Evolutionary conservation across 2,113 vertebrate species (phyloP).

Genomic region (Zosterops lateralis): DNA sequence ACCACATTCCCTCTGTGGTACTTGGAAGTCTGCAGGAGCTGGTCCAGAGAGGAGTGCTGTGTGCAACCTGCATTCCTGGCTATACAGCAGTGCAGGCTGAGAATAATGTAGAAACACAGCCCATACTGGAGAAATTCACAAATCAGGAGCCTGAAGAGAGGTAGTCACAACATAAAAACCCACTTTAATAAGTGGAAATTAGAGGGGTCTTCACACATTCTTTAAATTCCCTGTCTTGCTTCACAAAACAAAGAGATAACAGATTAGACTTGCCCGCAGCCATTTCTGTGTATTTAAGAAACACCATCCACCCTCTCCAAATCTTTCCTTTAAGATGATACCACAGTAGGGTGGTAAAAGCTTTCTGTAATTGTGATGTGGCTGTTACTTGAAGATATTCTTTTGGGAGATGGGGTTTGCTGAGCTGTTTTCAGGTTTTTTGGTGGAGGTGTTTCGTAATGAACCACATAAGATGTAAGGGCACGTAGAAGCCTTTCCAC

Average conservation of each 20-base stretch:
- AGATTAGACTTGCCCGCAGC: neutral
- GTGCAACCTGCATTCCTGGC: neutral
- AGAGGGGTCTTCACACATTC: neutral
- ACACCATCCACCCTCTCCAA: neutral
- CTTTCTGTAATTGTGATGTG: neutral
- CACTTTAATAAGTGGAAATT: neutral
- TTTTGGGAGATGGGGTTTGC: neutral
- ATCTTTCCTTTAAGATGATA: neutral
- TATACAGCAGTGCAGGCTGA: neutral
- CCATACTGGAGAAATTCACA: neutral
- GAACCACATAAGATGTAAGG: neutral
- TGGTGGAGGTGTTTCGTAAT: neutral
- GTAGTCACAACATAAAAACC: neutral
- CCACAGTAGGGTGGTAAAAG: neutral
- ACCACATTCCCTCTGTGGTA: neutral
- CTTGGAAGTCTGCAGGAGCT: neutral
- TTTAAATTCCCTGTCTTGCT: neutral
- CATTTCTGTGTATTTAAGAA: neutral
- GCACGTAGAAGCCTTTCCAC: neutral
- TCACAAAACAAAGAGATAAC: neutral
- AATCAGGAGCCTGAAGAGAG: neutral
- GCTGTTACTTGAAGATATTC: neutral
- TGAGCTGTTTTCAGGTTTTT: neutral
- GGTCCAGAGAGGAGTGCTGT: neutral
- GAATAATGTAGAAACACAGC: neutral